Conservation (phyloP, 2,888 invertebrate species). For the Pachymerium ferrugineum region DNA sequence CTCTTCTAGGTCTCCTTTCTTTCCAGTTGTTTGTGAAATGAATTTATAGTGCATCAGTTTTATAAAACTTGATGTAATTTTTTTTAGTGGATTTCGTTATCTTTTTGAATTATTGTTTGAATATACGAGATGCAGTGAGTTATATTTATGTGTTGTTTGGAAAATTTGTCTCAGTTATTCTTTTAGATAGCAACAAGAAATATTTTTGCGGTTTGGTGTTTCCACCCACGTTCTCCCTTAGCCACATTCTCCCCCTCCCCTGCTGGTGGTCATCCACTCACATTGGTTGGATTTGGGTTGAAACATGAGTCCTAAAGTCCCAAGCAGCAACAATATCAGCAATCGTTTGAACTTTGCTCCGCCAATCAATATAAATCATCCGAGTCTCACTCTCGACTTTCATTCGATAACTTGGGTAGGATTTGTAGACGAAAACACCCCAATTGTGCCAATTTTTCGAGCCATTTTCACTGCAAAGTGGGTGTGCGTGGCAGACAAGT, state of each 20-base stretch:
- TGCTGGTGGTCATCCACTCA: conserved; percentile 5
- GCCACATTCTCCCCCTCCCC: neutral
- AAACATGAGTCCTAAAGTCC: neutral
- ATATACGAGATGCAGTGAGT: neutral
- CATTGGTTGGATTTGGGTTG: conserved; percentile 7
- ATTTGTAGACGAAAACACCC: too few species aligned
- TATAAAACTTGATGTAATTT: too few species aligned
- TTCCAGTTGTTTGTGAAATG: neutral
- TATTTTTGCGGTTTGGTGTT: conserved; percentile 5
- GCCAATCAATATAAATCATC: conserved; percentile 16
- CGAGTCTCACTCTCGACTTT: neutral
- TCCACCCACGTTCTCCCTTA: neutral
- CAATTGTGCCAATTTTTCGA: too few species aligned
- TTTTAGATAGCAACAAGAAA: neutral
- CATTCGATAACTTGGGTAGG: too few species aligned
- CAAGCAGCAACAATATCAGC: conserved; percentile 17
- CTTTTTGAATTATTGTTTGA: conserved; percentile 3
- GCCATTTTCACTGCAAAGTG: too few species aligned
- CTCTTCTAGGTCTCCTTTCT: too few species aligned
- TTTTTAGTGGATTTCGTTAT: neutral
- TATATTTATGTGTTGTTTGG: neutral
- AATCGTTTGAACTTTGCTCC: conserved; percentile 14
- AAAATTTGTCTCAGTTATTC: conserved; percentile 16
- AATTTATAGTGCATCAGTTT: neutral
- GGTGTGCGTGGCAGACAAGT: neutral